A percentile compares a stretch with the other conserved stretches of the same genome.
phyloP scores from a whole-genome alignment of 2,888 invertebrate species.

The Blastobasis adustella region DNA sequence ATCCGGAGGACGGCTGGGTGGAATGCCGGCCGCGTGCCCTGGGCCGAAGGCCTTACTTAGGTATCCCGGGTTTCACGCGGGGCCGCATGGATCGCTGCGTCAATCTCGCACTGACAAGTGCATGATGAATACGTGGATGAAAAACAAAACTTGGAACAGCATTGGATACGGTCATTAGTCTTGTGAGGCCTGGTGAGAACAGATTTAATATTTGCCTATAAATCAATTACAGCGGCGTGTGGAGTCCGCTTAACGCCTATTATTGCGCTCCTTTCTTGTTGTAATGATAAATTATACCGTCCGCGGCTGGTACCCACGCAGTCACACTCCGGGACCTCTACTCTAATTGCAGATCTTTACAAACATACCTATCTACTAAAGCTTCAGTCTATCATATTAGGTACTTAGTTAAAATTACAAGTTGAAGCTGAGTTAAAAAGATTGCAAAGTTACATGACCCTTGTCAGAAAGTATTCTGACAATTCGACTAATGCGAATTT shows the following conservation, averaged over 20 bases:
- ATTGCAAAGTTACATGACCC: too few relatives aligned
- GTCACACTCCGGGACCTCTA: background rate
- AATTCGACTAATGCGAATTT: too few relatives aligned
- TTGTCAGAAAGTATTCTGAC: too few relatives aligned
- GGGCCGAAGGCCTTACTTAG: background rate
- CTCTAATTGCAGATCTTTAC: background rate
- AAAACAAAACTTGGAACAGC: conserved; percentile 52
- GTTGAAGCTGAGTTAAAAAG: too few relatives aligned
- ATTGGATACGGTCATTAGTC: conserved; percentile 54
- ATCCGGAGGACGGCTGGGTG: conserved; percentile 26
- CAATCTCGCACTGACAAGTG: conserved; percentile 46
- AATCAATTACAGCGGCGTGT: conserved; percentile 62
- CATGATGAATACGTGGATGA: conserved; percentile 42
- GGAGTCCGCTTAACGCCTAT: conserved; percentile 50
- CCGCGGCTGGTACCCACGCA: background rate
- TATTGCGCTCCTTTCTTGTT: conserved; percentile 45
- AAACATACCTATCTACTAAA: too few relatives aligned
- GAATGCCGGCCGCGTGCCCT: conserved; percentile 16
- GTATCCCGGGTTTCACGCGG: background rate
- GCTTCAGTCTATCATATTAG: too few relatives aligned
- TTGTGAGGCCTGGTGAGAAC: conserved; percentile 55
- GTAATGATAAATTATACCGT: conserved; percentile 40
- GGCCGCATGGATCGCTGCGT: conserved; percentile 31
- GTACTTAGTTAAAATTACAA: too few relatives aligned
- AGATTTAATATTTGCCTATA: conserved; percentile 71